Evolutionary conservation across 2,113 vertebrate genomes (phyloP), one percentile per base, ranked within the genome.

Genomic region (Chrysemys picta): DNA sequence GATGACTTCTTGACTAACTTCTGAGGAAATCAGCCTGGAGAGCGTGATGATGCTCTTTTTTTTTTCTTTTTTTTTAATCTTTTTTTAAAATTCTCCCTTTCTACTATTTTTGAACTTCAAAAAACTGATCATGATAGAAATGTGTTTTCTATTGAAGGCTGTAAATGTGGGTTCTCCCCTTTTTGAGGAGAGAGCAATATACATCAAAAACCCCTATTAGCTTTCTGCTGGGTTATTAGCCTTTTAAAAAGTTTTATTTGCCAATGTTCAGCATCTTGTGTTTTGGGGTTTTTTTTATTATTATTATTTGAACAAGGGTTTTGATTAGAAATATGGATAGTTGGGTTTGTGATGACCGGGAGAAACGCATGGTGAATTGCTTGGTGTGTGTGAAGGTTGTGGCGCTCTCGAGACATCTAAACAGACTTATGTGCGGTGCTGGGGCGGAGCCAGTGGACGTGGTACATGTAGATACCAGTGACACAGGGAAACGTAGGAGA

Each of bases 1-100:
- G 89, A 91, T 69, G 88, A 96, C 93, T 95, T 97, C 95, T 69
- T 97, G 75, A 89, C 81, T 95, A 95, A 93, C 86, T 53, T 78
- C 13, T 59, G 94, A 96, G 97, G 95, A 97, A 97, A 94, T 95
- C 78, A 82, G 83, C 50, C 35, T 50, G 76, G 83, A 96, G 49
- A 95, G 17, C 17, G 19, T 17, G 94, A 86, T 89, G 91, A 94
- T 93, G 95, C 45, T 45, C 6, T 90, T 84, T 21, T 72, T 50
- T 42, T 87, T 25, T 1, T 42, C 38, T 42, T 42, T 42, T 42
- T 42, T 42, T 42, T 42, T 42, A 42, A 42, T 42, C 42, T 42
- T 42, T 42, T 42, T 42, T 42, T 42, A 4, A 42, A 54, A 62
- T 62, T 38, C 17, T 38, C 35, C 31, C 31, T 69, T 35, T n/a